phyloP scores from a whole-genome alignment of 2,113 vertebrate species.

The Laticauda laticaudata region DNA sequence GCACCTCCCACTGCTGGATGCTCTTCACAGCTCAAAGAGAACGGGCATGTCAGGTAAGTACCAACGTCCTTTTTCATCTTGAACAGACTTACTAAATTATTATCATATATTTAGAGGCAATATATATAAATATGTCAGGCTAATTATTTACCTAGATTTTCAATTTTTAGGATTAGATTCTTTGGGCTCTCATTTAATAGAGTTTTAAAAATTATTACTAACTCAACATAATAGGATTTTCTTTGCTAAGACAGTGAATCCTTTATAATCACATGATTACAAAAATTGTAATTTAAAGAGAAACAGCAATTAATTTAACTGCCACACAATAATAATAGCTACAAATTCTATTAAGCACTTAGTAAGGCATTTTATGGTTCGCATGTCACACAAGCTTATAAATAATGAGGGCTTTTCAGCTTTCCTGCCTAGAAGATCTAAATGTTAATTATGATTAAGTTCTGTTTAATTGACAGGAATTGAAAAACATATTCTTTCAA shows the following conservation, averaged over 20 bases:
- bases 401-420: background rate
- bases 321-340: background rate
- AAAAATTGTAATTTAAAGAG: background rate
- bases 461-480: background rate
- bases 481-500: background rate
- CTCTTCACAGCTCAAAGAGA: no score
- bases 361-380: background rate
- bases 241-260: background rate
- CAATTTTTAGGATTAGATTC: background rate
- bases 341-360: slow-evolving; percentile 1
- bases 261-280: slow-evolving; percentile 5
- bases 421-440: background rate
- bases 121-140: background rate
- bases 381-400: background rate
- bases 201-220: background rate
- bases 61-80: background rate
- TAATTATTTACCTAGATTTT: background rate
- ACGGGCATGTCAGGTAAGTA: no score
- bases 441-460: background rate
- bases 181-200: background rate
- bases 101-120: background rate
- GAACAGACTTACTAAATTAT: background rate
- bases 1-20: no score
- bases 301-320: background rate
- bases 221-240: background rate